Conservation (phyloP, 1,140 invertebrate genomes). For the Zaprionus taronus region DNA sequence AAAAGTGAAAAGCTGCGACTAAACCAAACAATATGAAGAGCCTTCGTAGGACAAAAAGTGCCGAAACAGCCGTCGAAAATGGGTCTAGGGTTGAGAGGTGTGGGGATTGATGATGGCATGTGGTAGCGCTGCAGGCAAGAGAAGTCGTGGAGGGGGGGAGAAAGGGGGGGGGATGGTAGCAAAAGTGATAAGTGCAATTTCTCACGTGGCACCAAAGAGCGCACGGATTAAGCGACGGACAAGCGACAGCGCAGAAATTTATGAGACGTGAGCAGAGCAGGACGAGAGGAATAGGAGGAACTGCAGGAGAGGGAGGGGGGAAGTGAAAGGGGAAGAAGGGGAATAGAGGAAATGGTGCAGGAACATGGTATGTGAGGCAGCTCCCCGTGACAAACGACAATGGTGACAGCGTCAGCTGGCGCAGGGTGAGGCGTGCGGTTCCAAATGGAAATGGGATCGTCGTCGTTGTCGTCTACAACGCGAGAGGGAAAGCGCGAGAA, state of each 20-base stretch:
- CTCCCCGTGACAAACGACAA: constrained; percentile 57
- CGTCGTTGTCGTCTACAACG: background rate
- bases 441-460: constrained; percentile 51
- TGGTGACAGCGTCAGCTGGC: constrained; percentile 63
- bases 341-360: constrained; percentile 10
- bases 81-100: background rate
- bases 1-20: constrained; percentile 18
- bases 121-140: background rate
- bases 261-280: constrained; percentile 67
- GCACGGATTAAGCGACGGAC: constrained; percentile 68
- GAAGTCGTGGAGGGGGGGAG: background rate
- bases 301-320: background rate
- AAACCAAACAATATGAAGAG: constrained; percentile 22
- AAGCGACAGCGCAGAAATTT: constrained; percentile 73
- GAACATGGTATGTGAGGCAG: constrained; percentile 38
- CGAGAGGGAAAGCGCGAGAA: background rate
- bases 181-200: constrained; percentile 72
- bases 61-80: background rate
- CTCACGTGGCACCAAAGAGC: constrained; percentile 63
- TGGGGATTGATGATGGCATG: background rate
- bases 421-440: constrained; percentile 21
- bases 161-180: background rate
- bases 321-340: background rate
- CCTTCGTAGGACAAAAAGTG: constrained; percentile 6
- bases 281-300: background rate